A percentile compares a stretch with the other conserved stretches of the same genome.
Evolutionary conservation across 2,888 invertebrate genomes (phyloP).

Genomic region (Choristoneura rosaceana): DNA sequence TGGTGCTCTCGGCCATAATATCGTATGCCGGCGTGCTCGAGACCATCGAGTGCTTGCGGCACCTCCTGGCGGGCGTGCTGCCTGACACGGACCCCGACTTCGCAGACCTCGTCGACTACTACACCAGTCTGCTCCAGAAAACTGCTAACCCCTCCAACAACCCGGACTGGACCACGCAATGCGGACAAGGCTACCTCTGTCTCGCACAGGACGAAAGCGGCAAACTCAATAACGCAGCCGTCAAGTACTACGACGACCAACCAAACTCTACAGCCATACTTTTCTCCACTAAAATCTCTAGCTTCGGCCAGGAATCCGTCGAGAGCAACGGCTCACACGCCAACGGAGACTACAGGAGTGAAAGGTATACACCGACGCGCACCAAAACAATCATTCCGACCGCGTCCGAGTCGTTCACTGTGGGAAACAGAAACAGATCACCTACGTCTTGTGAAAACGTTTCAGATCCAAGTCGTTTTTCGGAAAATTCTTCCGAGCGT

Average conservation of each 20-base stretch:
- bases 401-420: slow-evolving; percentile 74
- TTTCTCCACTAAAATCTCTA: slow-evolving; percentile 83
- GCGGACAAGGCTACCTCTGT: slow-evolving; percentile 77
- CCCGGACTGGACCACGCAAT: slow-evolving; percentile 70
- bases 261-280: slow-evolving; percentile 75
- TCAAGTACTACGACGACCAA: slow-evolving; percentile 76
- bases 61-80: slow-evolving; percentile 77
- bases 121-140: slow-evolving; percentile 68
- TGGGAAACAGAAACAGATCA: slow-evolving; percentile 76
- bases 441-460: slow-evolving; percentile 74
- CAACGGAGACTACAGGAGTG: slow-evolving; percentile 75
- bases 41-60: slow-evolving; percentile 85
- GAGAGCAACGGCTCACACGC: slow-evolving; percentile 66
- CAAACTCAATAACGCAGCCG: slow-evolving; percentile 69
- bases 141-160: slow-evolving; percentile 58
- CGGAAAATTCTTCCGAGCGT: slow-evolving; percentile 65
- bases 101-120: slow-evolving; percentile 73
- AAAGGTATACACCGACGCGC: slow-evolving; percentile 77
- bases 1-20: slow-evolving; percentile 90
- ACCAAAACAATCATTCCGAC: slow-evolving; percentile 76
- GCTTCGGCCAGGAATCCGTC: slow-evolving; percentile 80
- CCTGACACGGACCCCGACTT: slow-evolving; percentile 74
- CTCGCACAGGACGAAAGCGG: slow-evolving; percentile 72
- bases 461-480: slow-evolving; percentile 64
- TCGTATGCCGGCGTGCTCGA: slow-evolving; percentile 91